Conservation (phyloP, 2,113 vertebrate species). For the Platichthys flesus region DNA sequence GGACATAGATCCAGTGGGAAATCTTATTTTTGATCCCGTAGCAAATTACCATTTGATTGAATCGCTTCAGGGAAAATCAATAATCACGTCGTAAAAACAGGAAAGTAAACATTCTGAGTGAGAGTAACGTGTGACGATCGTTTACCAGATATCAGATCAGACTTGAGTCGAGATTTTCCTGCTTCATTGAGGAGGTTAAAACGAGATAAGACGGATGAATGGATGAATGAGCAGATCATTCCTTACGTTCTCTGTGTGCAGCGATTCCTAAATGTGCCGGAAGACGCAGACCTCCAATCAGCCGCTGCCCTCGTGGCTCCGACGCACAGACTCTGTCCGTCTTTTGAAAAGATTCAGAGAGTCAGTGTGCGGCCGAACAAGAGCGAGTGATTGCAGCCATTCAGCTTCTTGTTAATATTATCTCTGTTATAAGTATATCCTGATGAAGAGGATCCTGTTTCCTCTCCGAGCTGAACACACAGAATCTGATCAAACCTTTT, state of each 20-base stretch:
- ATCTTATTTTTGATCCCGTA: too few relatives aligned
- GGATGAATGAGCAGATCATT: too few relatives aligned
- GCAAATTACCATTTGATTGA: too few relatives aligned
- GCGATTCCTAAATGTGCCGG: neutral
- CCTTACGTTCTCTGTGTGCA: neutral
- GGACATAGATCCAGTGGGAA: too few relatives aligned
- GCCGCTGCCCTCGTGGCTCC: neutral
- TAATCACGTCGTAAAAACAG: too few relatives aligned
- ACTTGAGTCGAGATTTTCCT: too few relatives aligned
- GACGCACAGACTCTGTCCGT: neutral
- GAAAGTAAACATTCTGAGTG: too few relatives aligned
- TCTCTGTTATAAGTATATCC: neutral
- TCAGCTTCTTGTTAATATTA: conserved; percentile 7
- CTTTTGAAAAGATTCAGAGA: conserved; percentile 20
- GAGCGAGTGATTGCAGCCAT: conserved; percentile 18
- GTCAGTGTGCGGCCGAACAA: neutral
- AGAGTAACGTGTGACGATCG: too few relatives aligned
- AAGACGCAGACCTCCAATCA: neutral
- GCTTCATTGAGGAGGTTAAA: too few relatives aligned
- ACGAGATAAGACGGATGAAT: too few relatives aligned
- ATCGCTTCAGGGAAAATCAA: too few relatives aligned
- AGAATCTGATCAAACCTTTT: neutral
- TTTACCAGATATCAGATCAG: too few relatives aligned
- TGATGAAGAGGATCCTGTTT: neutral
- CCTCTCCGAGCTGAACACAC: neutral